phyloP scores from a whole-genome alignment of 1,140 invertebrate genomes.

The Linepithema humile region DNA sequence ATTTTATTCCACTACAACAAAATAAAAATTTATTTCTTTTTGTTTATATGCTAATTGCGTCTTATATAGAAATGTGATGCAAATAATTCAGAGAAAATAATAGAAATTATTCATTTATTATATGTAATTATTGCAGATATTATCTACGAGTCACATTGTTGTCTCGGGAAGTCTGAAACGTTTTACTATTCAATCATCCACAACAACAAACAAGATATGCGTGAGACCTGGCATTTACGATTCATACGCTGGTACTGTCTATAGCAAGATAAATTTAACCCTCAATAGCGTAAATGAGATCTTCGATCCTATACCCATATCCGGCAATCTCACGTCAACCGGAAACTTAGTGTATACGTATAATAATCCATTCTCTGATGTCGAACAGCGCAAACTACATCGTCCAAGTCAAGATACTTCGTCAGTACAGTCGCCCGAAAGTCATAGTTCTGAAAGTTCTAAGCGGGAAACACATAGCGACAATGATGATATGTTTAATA shows the following conservation, averaged over 20 bases:
- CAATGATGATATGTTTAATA: no score
- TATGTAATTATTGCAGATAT: conserved; percentile 75
- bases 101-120: background rate
- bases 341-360: conserved; percentile 86
- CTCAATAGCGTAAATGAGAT: conserved; percentile 77
- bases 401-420: no score
- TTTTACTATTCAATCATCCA: conserved; percentile 87
- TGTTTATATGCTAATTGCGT: no score
- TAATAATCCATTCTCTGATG: conserved; percentile 76
- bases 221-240: conserved; percentile 84
- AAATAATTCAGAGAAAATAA: no score
- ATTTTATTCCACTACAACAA: no score
- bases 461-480: no score
- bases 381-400: no score
- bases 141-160: conserved; percentile 85
- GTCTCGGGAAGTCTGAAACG: conserved; percentile 84
- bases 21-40: no score
- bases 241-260: conserved; percentile 86
- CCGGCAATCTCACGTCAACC: conserved; percentile 79
- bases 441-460: no score
- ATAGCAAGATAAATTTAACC: conserved; percentile 85
- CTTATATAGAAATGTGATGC: no score
- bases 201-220: conserved; percentile 85
- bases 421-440: no score
- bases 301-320: background rate